Evolutionary conservation across 1,140 invertebrate genomes (phyloP), one percentile per base, ranked within the genome.

Genomic region (Agrypnia vestita): DNA sequence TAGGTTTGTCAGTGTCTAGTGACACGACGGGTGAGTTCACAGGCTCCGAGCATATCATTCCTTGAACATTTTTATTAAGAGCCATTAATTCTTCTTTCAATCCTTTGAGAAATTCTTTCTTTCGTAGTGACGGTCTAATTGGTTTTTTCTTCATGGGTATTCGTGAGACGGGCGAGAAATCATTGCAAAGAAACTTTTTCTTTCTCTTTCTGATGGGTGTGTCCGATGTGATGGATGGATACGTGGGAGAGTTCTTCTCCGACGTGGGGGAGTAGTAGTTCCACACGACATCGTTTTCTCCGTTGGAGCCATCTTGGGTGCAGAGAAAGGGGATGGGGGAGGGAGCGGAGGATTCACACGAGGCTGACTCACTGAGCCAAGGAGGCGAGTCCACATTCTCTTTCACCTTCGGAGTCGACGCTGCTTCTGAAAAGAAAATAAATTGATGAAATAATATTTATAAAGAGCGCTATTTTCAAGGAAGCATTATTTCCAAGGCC

Each of bases 201-300:
- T 84, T 74, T 80, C 85, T 86, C 62, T 86, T 86, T 76, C 87
- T 87, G 8, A 89, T 83, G 15, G 88, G 88, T 61, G 88, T 89
- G 7, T 87, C 84, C 46, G 25, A 35, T 35, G 25, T 6, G 85
- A 86, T 84, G 85, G 86, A 3, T 7, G 77, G 56, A 6, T 82
- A 80, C 25, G 84, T 83, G 75, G 81, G 78, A 8, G 80, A 72
- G 44, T 82, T 73, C 71, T 84, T 71, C 59, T 85, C 85, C 59
- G 87, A 85, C 75, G 87, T 87, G 43, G 87, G 88, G 53, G 88
- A 89, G 79, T 89, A 89, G 73, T 87, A 89, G 80, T 90, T 89
- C 88, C 88, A 90, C 19, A 90, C 85, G 73, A 90, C 89, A 84
- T 89, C 88, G 71, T 86, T 87, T 82, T 88, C 87, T 6, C 88